Percentiles rank a stretch among this genome's conserved stretches.
Conservation (phyloP, 2,888 invertebrate genomes). For the Aphidius colemani region DNA sequence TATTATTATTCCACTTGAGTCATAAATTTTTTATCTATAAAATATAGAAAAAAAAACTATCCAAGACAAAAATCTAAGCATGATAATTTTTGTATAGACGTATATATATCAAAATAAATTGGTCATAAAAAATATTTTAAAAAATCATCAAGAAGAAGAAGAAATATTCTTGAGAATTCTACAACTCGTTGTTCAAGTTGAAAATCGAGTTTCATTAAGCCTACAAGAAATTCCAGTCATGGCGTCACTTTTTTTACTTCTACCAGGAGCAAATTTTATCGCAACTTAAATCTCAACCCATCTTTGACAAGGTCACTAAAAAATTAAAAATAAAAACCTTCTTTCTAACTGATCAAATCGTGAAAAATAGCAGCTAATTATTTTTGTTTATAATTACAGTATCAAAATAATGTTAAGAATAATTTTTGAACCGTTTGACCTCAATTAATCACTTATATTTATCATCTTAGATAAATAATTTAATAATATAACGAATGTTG, state of each 20-base stretch:
- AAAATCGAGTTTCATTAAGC: constrained; percentile 27
- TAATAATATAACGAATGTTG: too few relatives aligned
- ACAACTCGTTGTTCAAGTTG: constrained; percentile 4
- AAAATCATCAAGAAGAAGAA: background rate
- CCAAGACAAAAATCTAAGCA: too few relatives aligned
- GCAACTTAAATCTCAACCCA: constrained; percentile 5
- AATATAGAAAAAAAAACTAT: background rate
- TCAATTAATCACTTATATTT: too few relatives aligned
- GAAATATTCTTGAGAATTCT: background rate
- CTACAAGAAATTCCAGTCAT: constrained; percentile 20
- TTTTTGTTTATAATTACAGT: background rate
- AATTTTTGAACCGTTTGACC: too few relatives aligned
- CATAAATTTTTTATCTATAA: background rate
- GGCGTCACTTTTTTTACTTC: constrained; percentile 3
- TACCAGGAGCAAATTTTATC: constrained; percentile 18
- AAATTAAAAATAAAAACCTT: background rate
- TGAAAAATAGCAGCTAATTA: background rate
- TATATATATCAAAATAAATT: too few relatives aligned
- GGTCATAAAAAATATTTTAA: too few relatives aligned
- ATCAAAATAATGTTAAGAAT: constrained; percentile 1
- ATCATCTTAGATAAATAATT: too few relatives aligned
- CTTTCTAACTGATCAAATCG: background rate
- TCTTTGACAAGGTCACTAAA: constrained; percentile 22
- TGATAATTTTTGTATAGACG: too few relatives aligned
- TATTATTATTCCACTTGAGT: too few relatives aligned